A percentile compares a stretch with the other conserved stretches of the same genome.
Conservation (phyloP, 2,888 invertebrate species). For the Ptychoptera contaminata region DNA sequence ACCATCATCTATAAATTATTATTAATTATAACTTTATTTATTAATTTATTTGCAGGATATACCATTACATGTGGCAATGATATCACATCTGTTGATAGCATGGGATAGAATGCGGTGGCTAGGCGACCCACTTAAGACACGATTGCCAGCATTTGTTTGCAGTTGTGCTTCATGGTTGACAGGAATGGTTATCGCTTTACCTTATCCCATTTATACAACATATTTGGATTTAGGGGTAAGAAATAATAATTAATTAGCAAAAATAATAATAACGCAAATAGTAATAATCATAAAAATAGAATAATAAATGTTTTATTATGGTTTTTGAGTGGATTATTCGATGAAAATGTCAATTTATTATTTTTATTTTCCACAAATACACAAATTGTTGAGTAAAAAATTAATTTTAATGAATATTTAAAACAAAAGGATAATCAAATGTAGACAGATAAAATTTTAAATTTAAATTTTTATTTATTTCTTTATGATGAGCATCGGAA, state of each 20-base stretch:
- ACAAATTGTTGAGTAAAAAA: too few relatives aligned
- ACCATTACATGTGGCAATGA: constrained; percentile 51
- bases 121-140: constrained; percentile 44
- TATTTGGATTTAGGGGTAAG: constrained; percentile 54
- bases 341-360: too few relatives aligned
- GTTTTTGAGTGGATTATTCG: too few relatives aligned
- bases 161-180: constrained; percentile 54
- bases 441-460: too few relatives aligned
- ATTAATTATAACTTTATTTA: too few relatives aligned
- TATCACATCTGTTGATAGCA: constrained; percentile 51
- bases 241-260: neutral
- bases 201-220: constrained; percentile 55
- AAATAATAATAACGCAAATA: neutral
- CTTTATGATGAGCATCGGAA: too few relatives aligned
- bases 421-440: too few relatives aligned
- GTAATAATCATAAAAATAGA: neutral
- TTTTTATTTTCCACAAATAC: too few relatives aligned
- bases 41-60: constrained; percentile 39
- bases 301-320: too few relatives aligned
- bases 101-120: constrained; percentile 50
- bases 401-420: too few relatives aligned
- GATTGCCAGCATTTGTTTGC: constrained; percentile 50
- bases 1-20: too few relatives aligned
- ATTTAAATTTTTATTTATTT: too few relatives aligned
- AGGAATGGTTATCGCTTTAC: constrained; percentile 51